These are phyloP conservation scores for Harpalus rubripes DNA, from an alignment of 2,888 invertebrate species.

Conservation along the genomic window DNA sequence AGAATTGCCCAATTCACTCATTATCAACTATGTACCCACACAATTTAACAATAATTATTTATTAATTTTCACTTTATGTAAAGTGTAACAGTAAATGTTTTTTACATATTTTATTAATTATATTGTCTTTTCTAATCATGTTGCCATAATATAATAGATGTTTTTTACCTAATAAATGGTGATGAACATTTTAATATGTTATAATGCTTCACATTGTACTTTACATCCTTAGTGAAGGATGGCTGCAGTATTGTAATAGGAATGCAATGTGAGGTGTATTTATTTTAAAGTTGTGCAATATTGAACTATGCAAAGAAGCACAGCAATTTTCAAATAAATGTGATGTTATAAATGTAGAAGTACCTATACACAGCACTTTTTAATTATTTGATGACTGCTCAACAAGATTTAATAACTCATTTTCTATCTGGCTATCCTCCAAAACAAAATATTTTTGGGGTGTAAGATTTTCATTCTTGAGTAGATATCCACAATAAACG, in stretches of 20 bases:
- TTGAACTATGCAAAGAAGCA: conserved; percentile 47
- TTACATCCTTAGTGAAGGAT: background rate
- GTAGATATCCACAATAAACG: background rate
- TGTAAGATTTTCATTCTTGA: background rate
- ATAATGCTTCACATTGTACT: conserved; percentile 15
- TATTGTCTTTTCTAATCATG: conserved; percentile 46
- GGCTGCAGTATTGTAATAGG: background rate
- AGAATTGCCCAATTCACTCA: conserved; percentile 41
- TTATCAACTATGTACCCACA: conserved; percentile 20
- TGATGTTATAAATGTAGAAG: conserved; percentile 43
- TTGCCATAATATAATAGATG: conserved; percentile 40
- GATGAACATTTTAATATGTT: conserved; percentile 22
- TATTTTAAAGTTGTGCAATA: conserved; percentile 43
- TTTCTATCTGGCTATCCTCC: background rate
- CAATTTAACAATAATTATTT: conserved; percentile 31
- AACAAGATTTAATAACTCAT: background rate
- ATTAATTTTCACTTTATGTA: conserved; percentile 28
- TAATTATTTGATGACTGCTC: conserved; percentile 1
- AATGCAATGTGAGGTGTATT: conserved; percentile 27
- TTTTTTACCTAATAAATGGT: conserved; percentile 35
- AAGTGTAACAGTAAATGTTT: conserved; percentile 38
- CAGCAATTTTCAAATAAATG: conserved; percentile 47
- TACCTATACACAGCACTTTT: conserved; percentile 15
- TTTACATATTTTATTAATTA: conserved; percentile 34
- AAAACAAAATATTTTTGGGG: background rate